Evolutionary conservation across 2,888 invertebrate genomes (phyloP), one percentile per base, ranked within the genome.

Genomic region (Synanthedon vespiformis): DNA sequence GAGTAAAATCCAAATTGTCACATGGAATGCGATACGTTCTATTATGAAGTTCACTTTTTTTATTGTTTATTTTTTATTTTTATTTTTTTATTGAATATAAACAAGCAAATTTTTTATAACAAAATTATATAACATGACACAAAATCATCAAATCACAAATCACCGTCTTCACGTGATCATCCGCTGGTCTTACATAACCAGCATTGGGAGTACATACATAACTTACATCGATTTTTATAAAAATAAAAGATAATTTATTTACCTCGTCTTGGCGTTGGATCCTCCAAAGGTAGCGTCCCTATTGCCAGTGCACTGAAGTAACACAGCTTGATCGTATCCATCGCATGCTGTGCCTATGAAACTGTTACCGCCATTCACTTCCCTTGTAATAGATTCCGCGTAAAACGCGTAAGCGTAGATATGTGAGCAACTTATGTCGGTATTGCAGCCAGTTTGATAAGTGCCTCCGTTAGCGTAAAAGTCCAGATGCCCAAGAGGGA

Each of bases 381-480:
- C 69, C 5, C 69, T 59, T 0, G 50, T 58, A 1, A 87, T 44
- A 2, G 87, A 86, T 56, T 87, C 87, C 1, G 80, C 77, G 55
- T 77, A 85, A 62, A 68, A 86, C 0, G 61, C 71, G 51, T 76
- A 81, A 1, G 69, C 56, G 52, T 67, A 74, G 1, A 55, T 67
- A 50, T 80, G 81, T 0, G 82, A 76, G 62, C 88, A 88, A 0
- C 49, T 1, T 0, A 52, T 0, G 18, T 74, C 68, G 0, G 51
- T 51, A 3, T 64, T 72, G 55, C 88, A 88, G 12, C 79, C 78
- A 2, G 49, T 56, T 58, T 86, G 86, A 41, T 41, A n/a, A 1
- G 57, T 41, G 10, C 86, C 88, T 4, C 85, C 85, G 56, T 87
- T 86, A 34, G 87, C 59, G 57, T 83, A 88, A 62, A 87, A 85